These are phyloP conservation scores for Pangasius krempfi DNA, from an alignment of 2,797 vertebrate species.

Conservation along the genomic window DNA sequence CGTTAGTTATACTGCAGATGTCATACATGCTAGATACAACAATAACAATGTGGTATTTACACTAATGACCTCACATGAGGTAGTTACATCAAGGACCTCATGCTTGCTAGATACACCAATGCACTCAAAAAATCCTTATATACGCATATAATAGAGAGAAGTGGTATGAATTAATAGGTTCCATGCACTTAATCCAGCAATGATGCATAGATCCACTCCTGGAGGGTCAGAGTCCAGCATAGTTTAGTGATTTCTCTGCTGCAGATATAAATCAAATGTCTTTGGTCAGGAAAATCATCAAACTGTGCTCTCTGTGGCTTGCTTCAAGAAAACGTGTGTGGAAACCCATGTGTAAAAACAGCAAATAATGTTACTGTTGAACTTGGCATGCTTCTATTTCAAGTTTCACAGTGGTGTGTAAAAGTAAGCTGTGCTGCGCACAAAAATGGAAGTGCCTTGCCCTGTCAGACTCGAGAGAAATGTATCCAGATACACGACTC, in stretches of 20 bases:
- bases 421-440: neutral
- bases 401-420: neutral
- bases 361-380: neutral
- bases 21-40: neutral
- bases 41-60: neutral
- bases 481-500: neutral
- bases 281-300: neutral
- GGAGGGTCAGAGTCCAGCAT: neutral
- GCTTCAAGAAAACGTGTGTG: neutral
- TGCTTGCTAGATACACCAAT: neutral
- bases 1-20: neutral
- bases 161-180: constrained; percentile 7
- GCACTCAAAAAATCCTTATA: neutral
- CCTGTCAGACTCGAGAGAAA: neutral
- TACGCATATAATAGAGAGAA: neutral
- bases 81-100: neutral
- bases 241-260: too few relatives aligned
- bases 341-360: neutral
- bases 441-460: neutral
- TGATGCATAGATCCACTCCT: neutral
- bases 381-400: neutral
- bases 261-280: neutral
- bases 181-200: constrained; percentile 13
- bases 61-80: neutral
- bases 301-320: neutral